phyloP scores from a whole-genome alignment of 2,797 vertebrate genomes.

The Tolypeutes matacus region DNA sequence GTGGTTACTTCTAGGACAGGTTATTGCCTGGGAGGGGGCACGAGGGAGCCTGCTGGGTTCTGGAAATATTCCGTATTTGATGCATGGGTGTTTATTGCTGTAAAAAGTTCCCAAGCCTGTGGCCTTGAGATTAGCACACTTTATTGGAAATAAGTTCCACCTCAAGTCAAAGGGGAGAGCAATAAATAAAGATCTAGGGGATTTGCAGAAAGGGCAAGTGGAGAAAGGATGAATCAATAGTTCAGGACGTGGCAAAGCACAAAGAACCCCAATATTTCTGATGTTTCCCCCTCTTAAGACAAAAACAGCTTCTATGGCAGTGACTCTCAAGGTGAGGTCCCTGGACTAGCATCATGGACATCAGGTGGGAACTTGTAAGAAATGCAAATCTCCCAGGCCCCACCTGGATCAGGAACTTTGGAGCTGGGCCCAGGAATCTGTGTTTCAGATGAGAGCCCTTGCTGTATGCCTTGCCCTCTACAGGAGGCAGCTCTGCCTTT shows the following conservation, averaged over 20 bases:
- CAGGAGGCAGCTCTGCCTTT: background rate
- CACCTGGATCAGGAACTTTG: background rate
- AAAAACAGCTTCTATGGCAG: background rate
- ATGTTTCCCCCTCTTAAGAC: too few relatives aligned
- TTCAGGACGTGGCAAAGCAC: background rate
- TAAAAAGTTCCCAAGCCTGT: background rate
- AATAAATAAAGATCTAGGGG: background rate
- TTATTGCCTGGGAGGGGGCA: background rate
- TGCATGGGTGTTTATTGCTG: rapidly evolving
- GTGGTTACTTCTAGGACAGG: too few relatives aligned
- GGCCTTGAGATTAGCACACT: background rate
- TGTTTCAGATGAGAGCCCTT: background rate
- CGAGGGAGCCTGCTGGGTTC: background rate
- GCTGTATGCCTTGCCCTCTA: rapidly evolving
- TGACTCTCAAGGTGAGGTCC: background rate
- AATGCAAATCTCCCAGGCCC: background rate
- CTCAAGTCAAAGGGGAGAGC: background rate
- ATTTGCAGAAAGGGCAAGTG: background rate
- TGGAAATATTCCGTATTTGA: background rate
- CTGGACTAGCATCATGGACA: background rate
- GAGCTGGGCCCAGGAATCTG: background rate
- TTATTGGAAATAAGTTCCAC: background rate
- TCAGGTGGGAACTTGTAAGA: background rate
- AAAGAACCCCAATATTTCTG: rapidly evolving
- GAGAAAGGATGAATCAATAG: background rate